Conservation (phyloP, 2,888 invertebrate genomes). For the Epinotia ramella region DNA sequence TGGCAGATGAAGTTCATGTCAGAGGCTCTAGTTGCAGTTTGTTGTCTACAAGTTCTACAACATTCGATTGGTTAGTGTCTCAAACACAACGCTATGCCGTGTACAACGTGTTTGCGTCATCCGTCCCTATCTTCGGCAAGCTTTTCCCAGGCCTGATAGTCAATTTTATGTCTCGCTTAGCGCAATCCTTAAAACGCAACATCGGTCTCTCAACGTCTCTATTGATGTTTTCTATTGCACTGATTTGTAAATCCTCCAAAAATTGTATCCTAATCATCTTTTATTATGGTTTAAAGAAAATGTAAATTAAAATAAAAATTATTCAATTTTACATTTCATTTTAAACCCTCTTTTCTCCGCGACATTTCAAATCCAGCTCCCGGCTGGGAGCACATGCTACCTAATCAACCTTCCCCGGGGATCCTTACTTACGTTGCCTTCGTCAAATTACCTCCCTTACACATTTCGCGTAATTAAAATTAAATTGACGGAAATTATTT, state of each 20-base stretch:
- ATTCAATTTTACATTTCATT: background rate
- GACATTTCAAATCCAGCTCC: slow-evolving; percentile 10
- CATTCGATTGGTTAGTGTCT: no score
- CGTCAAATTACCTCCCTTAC: slow-evolving; percentile 36
- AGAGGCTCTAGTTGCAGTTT: no score
- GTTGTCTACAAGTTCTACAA: no score
- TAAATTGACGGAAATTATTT: slow-evolving; percentile 18
- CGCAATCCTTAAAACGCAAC: no score
- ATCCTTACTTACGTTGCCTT: slow-evolving; percentile 28
- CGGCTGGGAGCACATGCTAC: slow-evolving; percentile 14
- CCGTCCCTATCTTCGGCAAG: no score
- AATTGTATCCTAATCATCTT: background rate
- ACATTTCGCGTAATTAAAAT: slow-evolving; percentile 32
- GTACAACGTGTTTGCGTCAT: no score
- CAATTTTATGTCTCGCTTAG: no score
- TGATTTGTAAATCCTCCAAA: background rate
- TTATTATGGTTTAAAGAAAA: background rate
- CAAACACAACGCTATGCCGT: no score
- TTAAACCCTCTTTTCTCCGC: slow-evolving; percentile 8
- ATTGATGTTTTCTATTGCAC: no score
- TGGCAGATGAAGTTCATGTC: no score
- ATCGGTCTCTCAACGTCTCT: no score
- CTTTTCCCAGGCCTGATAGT: no score
- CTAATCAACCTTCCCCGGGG: slow-evolving; percentile 37
- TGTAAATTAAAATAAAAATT: background rate